These are phyloP conservation scores for Myzus persicae DNA, from an alignment of 1,140 invertebrate species.

Conservation along the genomic window DNA sequence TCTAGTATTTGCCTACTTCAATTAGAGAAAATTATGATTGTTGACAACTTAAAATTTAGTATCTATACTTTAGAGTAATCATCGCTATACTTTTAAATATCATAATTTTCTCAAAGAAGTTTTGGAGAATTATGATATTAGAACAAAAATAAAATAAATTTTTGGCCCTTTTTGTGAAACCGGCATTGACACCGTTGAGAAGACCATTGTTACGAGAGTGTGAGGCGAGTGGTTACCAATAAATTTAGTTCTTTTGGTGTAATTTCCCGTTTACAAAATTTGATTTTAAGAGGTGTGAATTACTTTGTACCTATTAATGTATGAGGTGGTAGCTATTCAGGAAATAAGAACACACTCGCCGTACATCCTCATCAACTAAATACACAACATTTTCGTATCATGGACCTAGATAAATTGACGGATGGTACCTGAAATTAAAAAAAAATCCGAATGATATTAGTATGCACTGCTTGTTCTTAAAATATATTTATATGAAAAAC, in stretches of 20 bases:
- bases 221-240: constrained; percentile 58
- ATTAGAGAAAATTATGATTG: constrained; percentile 42
- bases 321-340: constrained; percentile 57
- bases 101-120: constrained; percentile 52
- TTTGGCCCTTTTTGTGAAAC: constrained; percentile 39
- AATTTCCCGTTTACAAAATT: constrained; percentile 59
- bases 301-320: constrained; percentile 56
- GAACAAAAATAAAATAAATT: constrained; percentile 39
- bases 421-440: constrained; percentile 56
- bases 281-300: constrained; percentile 53
- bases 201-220: constrained; percentile 55
- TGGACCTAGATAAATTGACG: constrained; percentile 54
- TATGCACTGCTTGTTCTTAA: constrained; percentile 12
- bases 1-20: constrained; percentile 46
- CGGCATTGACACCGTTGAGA: constrained; percentile 40
- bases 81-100: not conserved
- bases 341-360: constrained; percentile 58
- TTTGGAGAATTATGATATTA: constrained; percentile 1
- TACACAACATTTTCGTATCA: constrained; percentile 58
- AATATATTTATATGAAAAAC: not conserved
- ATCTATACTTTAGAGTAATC: not conserved
- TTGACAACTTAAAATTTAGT: not conserved
- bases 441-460: constrained; percentile 57
- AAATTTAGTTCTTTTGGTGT: constrained; percentile 37
- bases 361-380: constrained; percentile 59